These are phyloP conservation scores for Lepidonotus clava DNA, from an alignment of 2,888 invertebrate genomes.

Conservation along the genomic window DNA sequence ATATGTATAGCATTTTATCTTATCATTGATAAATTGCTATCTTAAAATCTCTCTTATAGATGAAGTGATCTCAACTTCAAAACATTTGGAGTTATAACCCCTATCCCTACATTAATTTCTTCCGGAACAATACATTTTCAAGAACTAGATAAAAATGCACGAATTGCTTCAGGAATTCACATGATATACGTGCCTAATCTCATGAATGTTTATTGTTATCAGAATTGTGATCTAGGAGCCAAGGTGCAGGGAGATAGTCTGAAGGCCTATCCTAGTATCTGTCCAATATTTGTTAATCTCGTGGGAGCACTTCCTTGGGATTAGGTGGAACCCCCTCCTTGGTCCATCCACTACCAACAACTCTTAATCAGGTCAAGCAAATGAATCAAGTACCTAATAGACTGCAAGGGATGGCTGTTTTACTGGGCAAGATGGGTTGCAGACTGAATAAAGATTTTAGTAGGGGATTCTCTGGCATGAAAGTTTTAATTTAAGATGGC, in stretches of 20 bases:
- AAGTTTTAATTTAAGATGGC: background rate
- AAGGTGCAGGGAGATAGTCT: background rate
- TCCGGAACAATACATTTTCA: too few species aligned
- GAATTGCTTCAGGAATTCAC: background rate
- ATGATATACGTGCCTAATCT: background rate
- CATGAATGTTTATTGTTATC: background rate
- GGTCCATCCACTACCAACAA: background rate
- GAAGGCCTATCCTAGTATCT: background rate
- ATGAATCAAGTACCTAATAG: background rate
- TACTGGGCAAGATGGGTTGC: background rate
- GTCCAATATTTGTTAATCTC: background rate
- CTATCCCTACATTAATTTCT: too few species aligned
- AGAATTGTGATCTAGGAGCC: background rate
- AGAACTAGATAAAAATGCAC: background rate
- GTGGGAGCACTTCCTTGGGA: background rate
- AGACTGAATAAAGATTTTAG: background rate
- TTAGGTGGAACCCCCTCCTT: background rate
- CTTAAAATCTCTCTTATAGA: too few species aligned
- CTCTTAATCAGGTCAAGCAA: conserved; percentile 6
- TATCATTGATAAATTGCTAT: too few species aligned
- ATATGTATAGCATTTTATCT: too few species aligned
- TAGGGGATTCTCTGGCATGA: background rate
- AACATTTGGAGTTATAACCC: too few species aligned
- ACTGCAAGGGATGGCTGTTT: background rate
- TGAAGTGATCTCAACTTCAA: too few species aligned